Conservation (phyloP, 2,113 vertebrate genomes). For the Rhodinocichla rosea region DNA sequence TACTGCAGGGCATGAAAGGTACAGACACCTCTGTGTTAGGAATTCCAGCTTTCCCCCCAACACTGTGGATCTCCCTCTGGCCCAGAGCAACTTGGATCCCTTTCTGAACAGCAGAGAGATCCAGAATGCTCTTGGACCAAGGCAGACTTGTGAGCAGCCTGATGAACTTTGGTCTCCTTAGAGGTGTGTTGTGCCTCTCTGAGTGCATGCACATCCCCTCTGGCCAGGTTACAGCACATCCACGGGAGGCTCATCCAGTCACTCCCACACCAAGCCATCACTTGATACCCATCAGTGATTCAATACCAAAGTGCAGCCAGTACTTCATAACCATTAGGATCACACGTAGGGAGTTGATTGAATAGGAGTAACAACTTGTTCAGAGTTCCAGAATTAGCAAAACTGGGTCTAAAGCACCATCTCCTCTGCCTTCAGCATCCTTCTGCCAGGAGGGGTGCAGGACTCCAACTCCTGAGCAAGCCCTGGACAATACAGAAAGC, state of each 20-base stretch:
- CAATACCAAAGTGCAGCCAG: not conserved
- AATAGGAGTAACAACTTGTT: not conserved
- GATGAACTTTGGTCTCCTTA: not conserved
- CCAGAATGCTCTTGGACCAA: not conserved
- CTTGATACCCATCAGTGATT: not conserved
- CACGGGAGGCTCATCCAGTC: not conserved
- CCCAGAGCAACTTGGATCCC: not conserved
- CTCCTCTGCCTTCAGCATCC: not conserved
- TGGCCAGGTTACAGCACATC: not conserved
- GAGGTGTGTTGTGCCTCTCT: not conserved
- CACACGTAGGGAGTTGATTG: not conserved
- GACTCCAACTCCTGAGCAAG: not conserved
- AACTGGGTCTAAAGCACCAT: not conserved
- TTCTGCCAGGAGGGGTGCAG: not conserved
- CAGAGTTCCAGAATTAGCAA: not conserved
- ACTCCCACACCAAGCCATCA: not conserved
- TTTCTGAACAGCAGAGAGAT: not conserved
- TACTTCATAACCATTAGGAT: not conserved
- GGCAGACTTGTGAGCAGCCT: not conserved
- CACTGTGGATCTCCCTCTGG: not conserved
- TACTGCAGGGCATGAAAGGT: not conserved
- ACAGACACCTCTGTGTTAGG: not conserved
- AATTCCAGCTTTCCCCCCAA: not conserved
- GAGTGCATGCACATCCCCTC: not conserved
- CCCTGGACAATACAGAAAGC: not conserved